Evolutionary conservation across 2,797 vertebrate genomes (phyloP), one percentile per base, ranked within the genome.

Genomic region (Sebastes minor): DNA sequence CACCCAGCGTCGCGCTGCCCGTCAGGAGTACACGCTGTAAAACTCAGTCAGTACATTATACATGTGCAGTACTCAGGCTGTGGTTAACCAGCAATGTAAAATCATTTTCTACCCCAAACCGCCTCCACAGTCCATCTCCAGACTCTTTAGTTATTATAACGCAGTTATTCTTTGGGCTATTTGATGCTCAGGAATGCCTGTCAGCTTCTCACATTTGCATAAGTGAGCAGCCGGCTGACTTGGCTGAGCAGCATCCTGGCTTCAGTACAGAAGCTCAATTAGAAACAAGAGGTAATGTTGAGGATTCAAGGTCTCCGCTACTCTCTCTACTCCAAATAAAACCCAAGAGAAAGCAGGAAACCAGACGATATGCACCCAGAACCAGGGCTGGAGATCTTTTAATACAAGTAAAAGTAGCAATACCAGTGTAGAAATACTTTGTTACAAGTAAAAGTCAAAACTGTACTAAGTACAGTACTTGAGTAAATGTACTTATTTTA

Each of bases 41-140:
- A 89, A 80, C 83, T 76, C 76, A 56, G 72, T 78, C 64, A 90
- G 86, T 89, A 84, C 90, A 90, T 92, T 90, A 87, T 86, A 92
- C 91, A 87, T 91, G 89, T 92, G 88, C 86, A 69, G 84, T 71
- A 46, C 88, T 92, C 86, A 80, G 81, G 90, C 83, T 82, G 92
- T 87, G 93, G 94, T 95, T 94, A 94, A 95, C 94, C 93, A 90
- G 84, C 74, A 53, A 89, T 90, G 90, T 92, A 79, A 94, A 94
- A 92, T 90, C 74, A 85, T 92, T 94, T 93, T 94, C 91, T 91
- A 78, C 86, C 82, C 86, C 67, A 92, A 93, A 91, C 91, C 90
- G 20, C 87, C 8, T 88, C 88, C 46, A 65, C 82, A 71, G 77
- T 69, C 77, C 86, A 72, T 71, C 89, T 85, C 73, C 49, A 77